Conservation (phyloP, 2,797 vertebrate genomes). For the Pteropus rufus region DNA sequence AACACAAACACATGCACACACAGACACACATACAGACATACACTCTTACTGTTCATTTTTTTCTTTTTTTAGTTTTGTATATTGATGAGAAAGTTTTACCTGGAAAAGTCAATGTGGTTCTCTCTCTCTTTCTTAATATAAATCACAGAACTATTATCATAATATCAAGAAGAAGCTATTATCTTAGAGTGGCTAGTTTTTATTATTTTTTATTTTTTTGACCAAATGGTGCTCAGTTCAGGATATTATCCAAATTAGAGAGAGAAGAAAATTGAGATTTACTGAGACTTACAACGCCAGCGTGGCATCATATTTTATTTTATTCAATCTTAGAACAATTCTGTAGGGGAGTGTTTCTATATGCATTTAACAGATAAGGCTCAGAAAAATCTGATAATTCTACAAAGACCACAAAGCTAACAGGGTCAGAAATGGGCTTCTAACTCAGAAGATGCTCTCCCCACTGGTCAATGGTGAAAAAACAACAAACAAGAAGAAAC, state of each 20-base stretch:
- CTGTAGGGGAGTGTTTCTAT: neutral
- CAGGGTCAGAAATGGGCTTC: neutral
- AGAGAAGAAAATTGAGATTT: conserved; percentile 39
- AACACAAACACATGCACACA: neutral
- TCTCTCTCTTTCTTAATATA: neutral
- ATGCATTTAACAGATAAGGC: neutral
- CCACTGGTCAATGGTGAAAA: neutral
- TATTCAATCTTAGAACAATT: neutral
- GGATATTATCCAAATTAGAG: neutral
- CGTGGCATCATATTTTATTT: neutral
- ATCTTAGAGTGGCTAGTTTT: neutral
- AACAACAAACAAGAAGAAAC: conserved; percentile 1
- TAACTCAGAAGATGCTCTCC: conserved; percentile 6
- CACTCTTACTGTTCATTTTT: neutral
- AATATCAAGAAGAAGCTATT: neutral
- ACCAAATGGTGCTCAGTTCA: neutral
- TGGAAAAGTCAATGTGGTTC: neutral
- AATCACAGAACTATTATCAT: conserved; percentile 13
- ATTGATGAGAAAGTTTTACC: conserved; percentile 21
- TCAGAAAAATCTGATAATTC: conserved; percentile 8
- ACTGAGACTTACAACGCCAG: neutral
- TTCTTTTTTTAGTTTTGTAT: neutral
- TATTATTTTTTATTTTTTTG: conserved; percentile 11
- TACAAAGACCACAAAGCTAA: conserved; percentile 14
- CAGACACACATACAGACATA: neutral